Evolutionary conservation across 2,888 invertebrate genomes (phyloP), one percentile per base, ranked within the genome.

Genomic region (Sminthurinus aureus): DNA sequence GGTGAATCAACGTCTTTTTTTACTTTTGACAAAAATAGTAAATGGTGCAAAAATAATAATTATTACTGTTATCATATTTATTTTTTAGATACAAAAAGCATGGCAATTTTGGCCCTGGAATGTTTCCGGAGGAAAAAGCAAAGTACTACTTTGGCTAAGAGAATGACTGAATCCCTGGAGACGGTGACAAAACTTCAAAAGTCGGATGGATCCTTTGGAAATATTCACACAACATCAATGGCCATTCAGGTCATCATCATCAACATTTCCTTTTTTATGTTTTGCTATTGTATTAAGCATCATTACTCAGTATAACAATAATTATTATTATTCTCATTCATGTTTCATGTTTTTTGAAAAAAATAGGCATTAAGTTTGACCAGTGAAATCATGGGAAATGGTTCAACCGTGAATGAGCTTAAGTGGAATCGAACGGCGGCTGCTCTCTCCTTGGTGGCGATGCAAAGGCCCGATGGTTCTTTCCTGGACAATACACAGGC

Each of bases 51-150:
- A n/a, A 67, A n/a, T 18, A n/a, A 18, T 67, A 67, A 67, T 6
- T 67, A n/a, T 13, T 13, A 11, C 13, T 67, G n/a, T 67, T 13
- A 67, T 67, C 38, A 38, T 38, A 38, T 38, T 76, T 2, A 50
- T 64, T 95, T 84, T 85, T 64, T 85, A 90, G 90, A 90, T 85
- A 90, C 90, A 58, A 85, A 89, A 88, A 94, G 96, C 0, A 95
- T 96, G 94, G 95, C 96, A 81, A 94, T 96, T 87, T 91, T 96
- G 90, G 96, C 96, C 0, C 91, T 96, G 82, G 93, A 95, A 85
- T 96, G 96, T 91, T 95, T 96, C 88, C 95, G 96, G 67, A 95
- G 87, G 79, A 87, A 86, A 73, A 85, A 85, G 82, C 85, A 85
- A 77, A 87, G 85, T 79, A 86, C 86, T 79, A 81, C 84, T 71